Evolutionary conservation across 2,113 vertebrate genomes (phyloP).

Genomic region (Solea senegalensis): DNA sequence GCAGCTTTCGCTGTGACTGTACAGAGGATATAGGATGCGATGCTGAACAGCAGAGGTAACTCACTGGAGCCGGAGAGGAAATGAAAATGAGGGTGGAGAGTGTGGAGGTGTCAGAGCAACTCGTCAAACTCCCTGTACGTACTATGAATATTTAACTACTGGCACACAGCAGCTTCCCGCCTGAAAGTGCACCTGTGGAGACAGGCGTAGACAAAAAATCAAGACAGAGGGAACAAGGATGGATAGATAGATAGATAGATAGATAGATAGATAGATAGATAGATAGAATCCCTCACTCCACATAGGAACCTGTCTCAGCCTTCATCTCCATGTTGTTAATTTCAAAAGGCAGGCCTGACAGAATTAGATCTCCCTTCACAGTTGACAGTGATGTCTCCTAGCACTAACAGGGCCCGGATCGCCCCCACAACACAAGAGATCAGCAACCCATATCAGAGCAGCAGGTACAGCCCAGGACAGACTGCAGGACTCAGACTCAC

Average conservation of each 20-base stretch:
- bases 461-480: too few relatives aligned
- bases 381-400: conserved; percentile 60
- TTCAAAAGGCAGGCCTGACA: conserved; percentile 56
- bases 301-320: conserved; percentile 28
- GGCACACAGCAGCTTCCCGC: conserved; percentile 46
- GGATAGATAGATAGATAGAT: neutral
- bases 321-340: conserved; percentile 36
- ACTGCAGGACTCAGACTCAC: too few relatives aligned
- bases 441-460: too few relatives aligned
- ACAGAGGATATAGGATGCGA: conserved; percentile 8
- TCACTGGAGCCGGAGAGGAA: conserved; percentile 28
- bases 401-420: conserved; percentile 54
- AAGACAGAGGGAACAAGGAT: neutral
- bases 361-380: conserved; percentile 48
- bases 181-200: conserved; percentile 28
- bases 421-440: conserved; percentile 43
- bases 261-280: neutral
- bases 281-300: neutral
- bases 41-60: conserved; percentile 29
- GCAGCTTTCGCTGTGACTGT: conserved; percentile 35
- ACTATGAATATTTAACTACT: conserved; percentile 66
- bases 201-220: conserved; percentile 37
- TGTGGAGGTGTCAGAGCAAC: conserved; percentile 50
- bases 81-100: conserved; percentile 56
- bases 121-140: conserved; percentile 54